Evolutionary conservation across 2,888 invertebrate genomes (phyloP), one percentile per base, ranked within the genome.

Genomic region (Polylopha cassiicola): DNA sequence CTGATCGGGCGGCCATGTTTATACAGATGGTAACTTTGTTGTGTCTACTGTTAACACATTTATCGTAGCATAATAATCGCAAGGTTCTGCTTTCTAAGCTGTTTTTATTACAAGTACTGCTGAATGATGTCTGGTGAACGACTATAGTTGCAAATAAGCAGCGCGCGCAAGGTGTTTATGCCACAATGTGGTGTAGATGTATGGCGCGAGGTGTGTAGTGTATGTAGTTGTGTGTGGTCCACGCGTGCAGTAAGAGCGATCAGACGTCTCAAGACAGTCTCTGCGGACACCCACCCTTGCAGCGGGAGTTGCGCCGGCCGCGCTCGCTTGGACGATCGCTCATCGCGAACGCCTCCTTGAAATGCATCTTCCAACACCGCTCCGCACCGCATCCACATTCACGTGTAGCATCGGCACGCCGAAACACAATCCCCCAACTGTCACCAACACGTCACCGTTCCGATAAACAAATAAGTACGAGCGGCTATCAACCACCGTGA

Each of bases 261-360:
- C 71, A 69, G 65, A 71, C 65, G 52, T 55, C 45, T 55, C 55
- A 51, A 61, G 62, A 55, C 66, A 64, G 72, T 61, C 68, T 53
- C 33, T 44, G 58, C 47, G 48, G 51, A 72, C 73, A 85, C 84
- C 73, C 69, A 85, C 84, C 82, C 80, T 81, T 85, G 82, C 82
- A 82, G 67, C 84, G 84, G 58, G 82, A 81, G 75, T 81, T 81
- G 77, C 82, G 85, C 65, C 82, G 82, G 71, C 77, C 81, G 71
- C 84, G 82, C 73, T 84, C 85, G 78, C 67, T 80, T 70, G 82
- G 81, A 77, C 81, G 82, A 79, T 85, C 85, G 85, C 79, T 85
- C 85, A 85, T 85, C 72, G 81, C 80, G 80, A 84, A 81, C 70
- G 82, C 74, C 81, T 84, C 82, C 73, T 84, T 85, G 85, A 85